Evolutionary conservation across 1,140 invertebrate species (phyloP).

Genomic region (Euura lappo): DNA sequence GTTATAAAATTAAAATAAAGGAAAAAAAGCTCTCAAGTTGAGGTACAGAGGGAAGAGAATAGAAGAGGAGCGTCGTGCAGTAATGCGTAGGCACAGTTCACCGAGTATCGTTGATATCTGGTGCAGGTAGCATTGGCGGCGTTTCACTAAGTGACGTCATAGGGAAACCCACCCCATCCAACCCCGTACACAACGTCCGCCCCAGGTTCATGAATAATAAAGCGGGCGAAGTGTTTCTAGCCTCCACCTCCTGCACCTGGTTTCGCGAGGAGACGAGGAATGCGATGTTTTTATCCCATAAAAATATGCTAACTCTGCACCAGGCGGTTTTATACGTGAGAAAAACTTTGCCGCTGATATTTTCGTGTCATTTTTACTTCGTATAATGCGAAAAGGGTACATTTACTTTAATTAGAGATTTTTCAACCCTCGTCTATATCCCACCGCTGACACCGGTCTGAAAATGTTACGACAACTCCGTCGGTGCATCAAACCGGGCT

Average conservation of each 20-base stretch:
- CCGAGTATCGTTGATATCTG: not conserved
- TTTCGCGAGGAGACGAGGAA: conserved; percentile 41
- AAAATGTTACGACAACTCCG: too few relatives aligned
- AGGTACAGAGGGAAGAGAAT: too few relatives aligned
- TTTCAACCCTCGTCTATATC: too few relatives aligned
- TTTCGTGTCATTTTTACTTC: too few relatives aligned
- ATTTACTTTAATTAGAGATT: too few relatives aligned
- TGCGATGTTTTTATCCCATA: conserved; percentile 51
- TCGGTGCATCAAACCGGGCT: too few relatives aligned
- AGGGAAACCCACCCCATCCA: conserved; percentile 18
- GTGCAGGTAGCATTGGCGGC: not conserved
- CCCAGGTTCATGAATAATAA: conserved; percentile 61
- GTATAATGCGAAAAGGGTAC: too few relatives aligned
- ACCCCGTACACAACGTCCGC: conserved; percentile 17
- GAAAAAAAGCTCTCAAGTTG: too few relatives aligned
- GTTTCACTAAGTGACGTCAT: conserved; percentile 9
- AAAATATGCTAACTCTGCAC: conserved; percentile 48
- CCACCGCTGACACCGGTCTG: too few relatives aligned
- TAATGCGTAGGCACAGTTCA: not conserved
- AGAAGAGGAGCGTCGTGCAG: not conserved
- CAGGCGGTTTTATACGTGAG: not conserved
- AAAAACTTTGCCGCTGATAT: too few relatives aligned
- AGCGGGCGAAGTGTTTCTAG: conserved; percentile 52
- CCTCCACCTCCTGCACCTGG: conserved; percentile 44
- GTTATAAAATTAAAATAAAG: too few relatives aligned